Evolutionary conservation across 2,113 vertebrate genomes (phyloP).

Genomic region (Paralichthys olivaceus): DNA sequence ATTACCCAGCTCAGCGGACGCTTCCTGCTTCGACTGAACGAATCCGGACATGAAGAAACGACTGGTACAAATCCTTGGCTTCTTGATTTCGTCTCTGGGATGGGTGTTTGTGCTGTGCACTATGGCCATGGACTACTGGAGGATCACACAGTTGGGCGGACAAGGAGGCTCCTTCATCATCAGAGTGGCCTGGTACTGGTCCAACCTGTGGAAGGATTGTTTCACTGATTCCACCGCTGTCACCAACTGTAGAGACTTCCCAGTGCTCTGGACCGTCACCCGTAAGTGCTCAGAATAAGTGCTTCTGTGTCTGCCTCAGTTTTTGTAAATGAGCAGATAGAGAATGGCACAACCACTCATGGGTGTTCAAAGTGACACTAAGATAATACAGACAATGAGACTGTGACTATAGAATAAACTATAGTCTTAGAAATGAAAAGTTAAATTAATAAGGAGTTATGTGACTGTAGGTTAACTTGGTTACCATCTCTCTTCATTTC

Average conservation of each 20-base stretch:
- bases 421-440: too few relatives aligned
- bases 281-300: constrained; percentile 76
- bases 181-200: constrained; percentile 93
- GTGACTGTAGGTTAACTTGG: too few relatives aligned
- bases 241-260: constrained; percentile 91
- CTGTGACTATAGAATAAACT: too few relatives aligned
- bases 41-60: constrained; percentile 71
- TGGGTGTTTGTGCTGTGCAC: constrained; percentile 92
- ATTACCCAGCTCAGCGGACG: background rate
- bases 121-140: constrained; percentile 93
- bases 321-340: too few relatives aligned
- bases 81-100: constrained; percentile 87
- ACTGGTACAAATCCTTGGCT: constrained; percentile 86
- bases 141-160: constrained; percentile 87
- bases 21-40: background rate
- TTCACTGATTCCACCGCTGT: constrained; percentile 90
- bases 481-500: too few relatives aligned
- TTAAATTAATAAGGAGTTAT: too few relatives aligned
- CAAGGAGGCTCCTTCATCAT: constrained; percentile 87
- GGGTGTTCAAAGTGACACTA: too few relatives aligned
- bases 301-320: background rate
- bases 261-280: constrained; percentile 89
- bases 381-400: too few relatives aligned
- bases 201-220: constrained; percentile 95
- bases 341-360: too few relatives aligned